Evolutionary conservation across 1,140 invertebrate species (phyloP).

Genomic region (Mylabris phalerata): DNA sequence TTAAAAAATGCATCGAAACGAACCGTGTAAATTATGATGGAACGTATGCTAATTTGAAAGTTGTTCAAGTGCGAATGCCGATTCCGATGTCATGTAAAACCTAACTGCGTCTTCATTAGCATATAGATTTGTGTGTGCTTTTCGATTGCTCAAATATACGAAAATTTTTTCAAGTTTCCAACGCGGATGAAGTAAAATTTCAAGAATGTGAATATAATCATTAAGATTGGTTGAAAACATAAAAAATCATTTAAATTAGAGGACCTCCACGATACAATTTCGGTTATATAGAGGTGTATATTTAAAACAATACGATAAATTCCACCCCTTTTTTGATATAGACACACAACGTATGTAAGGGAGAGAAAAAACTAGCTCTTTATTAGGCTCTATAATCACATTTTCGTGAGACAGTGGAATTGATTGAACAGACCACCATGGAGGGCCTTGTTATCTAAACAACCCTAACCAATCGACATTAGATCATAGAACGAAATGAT

Average conservation of each 20-base stretch:
- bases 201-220: background rate
- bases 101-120: slow-evolving; percentile 22
- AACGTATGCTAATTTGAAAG: slow-evolving; percentile 19
- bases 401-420: slow-evolving; percentile 12
- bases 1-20: no score
- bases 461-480: no score
- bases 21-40: slow-evolving; percentile 16
- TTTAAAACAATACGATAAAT: background rate
- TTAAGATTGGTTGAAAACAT: background rate
- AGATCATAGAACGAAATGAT: slow-evolving; percentile 18
- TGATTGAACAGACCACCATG: slow-evolving; percentile 18
- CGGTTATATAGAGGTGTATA: no score
- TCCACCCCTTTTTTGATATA: slow-evolving; percentile 4
- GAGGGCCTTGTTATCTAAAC: slow-evolving; percentile 15
- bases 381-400: background rate
- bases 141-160: no score
- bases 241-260: slow-evolving; percentile 16
- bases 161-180: no score
- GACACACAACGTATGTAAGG: no score
- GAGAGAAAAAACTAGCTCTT: background rate
- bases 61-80: slow-evolving; percentile 19
- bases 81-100: slow-evolving; percentile 15
- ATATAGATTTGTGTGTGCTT: slow-evolving; percentile 21
- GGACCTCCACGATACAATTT: slow-evolving; percentile 4
- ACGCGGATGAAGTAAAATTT: background rate